Evolutionary conservation across 2,113 vertebrate genomes (phyloP).

Genomic region (Lates calcarifer): DNA sequence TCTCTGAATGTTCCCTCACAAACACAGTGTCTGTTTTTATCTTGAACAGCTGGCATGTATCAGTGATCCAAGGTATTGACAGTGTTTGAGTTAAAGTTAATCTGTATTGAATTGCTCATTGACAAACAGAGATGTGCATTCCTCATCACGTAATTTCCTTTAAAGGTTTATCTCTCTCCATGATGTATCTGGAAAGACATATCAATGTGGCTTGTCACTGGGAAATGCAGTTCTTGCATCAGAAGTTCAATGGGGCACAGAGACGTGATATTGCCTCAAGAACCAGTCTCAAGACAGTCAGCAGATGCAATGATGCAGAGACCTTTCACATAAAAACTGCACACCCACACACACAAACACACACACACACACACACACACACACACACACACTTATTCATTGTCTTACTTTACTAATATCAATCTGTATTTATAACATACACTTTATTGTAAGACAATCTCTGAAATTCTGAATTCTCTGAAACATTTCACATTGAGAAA

Average conservation of each 20-base stretch:
- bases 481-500: neutral
- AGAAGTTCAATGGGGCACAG: constrained; percentile 8
- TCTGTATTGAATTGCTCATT: neutral
- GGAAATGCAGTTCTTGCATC: neutral
- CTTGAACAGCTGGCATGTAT: neutral
- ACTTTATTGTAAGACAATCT: neutral
- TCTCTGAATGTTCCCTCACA: neutral
- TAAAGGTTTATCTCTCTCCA: neutral
- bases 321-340: constrained; percentile 18
- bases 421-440: neutral
- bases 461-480: neutral
- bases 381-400: neutral
- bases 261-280: constrained; percentile 1
- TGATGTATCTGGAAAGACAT: neutral
- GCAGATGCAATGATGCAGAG: constrained; percentile 39
- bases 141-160: neutral
- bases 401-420: neutral
- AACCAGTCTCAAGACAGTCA: constrained; percentile 65
- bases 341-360: neutral
- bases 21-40: constrained; percentile 2
- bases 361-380: neutral
- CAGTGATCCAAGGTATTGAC: neutral
- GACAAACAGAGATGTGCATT: neutral
- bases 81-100: neutral
- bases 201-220: neutral